These are phyloP conservation scores for Sepioteuthis lessoniana DNA, from an alignment of 2,888 invertebrate species.

Conservation along the genomic window DNA sequence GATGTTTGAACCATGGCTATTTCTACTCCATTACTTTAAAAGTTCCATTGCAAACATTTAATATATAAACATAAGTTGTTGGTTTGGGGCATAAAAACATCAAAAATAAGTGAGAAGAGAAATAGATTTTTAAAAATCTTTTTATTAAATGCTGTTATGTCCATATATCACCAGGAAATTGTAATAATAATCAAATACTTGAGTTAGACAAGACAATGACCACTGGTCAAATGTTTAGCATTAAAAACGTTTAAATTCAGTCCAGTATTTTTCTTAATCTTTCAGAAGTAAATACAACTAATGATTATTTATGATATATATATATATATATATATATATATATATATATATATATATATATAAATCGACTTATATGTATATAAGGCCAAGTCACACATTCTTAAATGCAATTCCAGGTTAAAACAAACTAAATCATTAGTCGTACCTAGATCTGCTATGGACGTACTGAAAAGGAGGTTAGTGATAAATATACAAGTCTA, in stretches of 20 bases:
- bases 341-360: no score
- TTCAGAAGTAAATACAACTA: not conserved
- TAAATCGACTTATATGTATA: no score
- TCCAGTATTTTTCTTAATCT: not conserved
- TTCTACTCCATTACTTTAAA: no score
- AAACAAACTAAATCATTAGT: not conserved
- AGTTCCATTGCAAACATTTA: no score
- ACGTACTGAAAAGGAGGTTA: not conserved
- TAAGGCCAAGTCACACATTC: constrained; percentile 33
- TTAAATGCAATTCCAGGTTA: not conserved
- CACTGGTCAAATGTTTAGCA: not conserved
- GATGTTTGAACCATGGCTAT: no score
- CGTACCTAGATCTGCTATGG: not conserved
- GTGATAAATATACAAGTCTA: not conserved
- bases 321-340: no score
- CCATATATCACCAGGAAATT: not conserved
- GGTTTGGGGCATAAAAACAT: not conserved
- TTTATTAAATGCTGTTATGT: not conserved
- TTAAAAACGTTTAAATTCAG: not conserved
- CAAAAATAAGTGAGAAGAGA: not conserved
- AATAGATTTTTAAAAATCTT: not conserved
- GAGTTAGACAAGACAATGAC: constrained; percentile 33
- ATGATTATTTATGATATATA: not conserved
- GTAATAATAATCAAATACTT: not conserved
- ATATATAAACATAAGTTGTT: no score